Evolutionary conservation across 2,113 vertebrate species (phyloP).

Genomic region (Mellivora capensis): DNA sequence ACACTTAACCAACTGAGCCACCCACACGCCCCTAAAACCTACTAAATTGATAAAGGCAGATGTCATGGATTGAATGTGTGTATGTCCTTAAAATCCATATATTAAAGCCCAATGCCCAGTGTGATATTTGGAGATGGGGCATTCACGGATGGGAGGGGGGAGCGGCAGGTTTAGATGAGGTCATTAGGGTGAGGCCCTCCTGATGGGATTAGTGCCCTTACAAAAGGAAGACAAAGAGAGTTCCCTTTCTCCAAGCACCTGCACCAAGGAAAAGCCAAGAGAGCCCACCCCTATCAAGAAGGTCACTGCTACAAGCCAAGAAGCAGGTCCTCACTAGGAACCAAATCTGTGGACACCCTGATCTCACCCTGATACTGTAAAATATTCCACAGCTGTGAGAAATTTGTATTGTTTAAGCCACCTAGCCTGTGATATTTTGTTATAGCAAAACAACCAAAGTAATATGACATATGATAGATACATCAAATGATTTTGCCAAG

Average conservation of each 20-base stretch:
- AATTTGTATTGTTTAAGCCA: not conserved
- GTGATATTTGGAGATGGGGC: not conserved
- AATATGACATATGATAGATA: not conserved
- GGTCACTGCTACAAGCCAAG: not conserved
- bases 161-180: not conserved
- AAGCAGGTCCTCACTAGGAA: not conserved
- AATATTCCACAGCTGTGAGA: not conserved
- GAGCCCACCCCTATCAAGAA: not conserved
- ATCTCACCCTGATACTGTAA: not conserved
- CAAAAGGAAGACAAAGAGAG: not conserved
- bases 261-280: not conserved
- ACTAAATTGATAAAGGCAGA: not conserved
- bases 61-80: not conserved
- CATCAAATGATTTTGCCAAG: not conserved
- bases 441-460: not conserved
- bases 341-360: not conserved
- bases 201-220: not conserved
- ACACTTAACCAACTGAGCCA: not conserved
- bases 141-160: not conserved
- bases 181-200: not conserved
- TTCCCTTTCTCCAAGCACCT: not conserved
- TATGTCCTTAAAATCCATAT: not conserved
- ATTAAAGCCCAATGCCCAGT: not conserved
- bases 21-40: not conserved
- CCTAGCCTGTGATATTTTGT: not conserved